A percentile compares a stretch with the other conserved stretches of the same genome.
These are phyloP conservation scores for Ostrea denselamellosa DNA, from an alignment of 1,140 invertebrate genomes.

Conservation along the genomic window DNA sequence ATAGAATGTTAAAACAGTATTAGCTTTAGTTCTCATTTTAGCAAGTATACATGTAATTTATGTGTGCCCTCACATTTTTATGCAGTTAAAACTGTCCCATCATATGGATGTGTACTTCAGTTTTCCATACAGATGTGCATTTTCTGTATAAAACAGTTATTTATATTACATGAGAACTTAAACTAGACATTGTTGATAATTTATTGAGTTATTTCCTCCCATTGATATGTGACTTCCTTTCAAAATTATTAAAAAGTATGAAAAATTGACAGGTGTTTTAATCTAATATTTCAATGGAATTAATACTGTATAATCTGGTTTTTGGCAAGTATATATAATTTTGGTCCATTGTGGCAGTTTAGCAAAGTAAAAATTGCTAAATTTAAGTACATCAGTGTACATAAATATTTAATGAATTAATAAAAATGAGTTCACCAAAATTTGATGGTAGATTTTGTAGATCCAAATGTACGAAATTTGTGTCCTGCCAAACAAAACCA, in stretches of 20 bases:
- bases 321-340: too few relatives aligned
- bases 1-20: background rate
- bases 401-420: too few relatives aligned
- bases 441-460: too few relatives aligned
- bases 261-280: background rate
- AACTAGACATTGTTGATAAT: conserved; percentile 13
- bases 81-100: conserved; percentile 15
- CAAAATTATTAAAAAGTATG: conserved; percentile 2
- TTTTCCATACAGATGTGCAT: background rate
- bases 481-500: too few relatives aligned
- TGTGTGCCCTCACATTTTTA: background rate
- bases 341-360: too few relatives aligned
- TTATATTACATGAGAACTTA: background rate
- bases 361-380: too few relatives aligned
- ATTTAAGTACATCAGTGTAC: too few relatives aligned
- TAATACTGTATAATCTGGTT: too few relatives aligned
- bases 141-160: background rate
- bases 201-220: conserved; percentile 5
- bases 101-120: background rate
- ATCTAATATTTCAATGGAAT: too few relatives aligned
- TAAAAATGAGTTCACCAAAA: too few relatives aligned
- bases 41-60: conserved; percentile 21
- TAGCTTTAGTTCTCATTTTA: conserved; percentile 27
- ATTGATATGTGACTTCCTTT: conserved; percentile 18
- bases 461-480: too few relatives aligned